These are phyloP conservation scores for Tapirus indicus DNA, from an alignment of 2,797 vertebrate genomes.

Conservation along the genomic window DNA sequence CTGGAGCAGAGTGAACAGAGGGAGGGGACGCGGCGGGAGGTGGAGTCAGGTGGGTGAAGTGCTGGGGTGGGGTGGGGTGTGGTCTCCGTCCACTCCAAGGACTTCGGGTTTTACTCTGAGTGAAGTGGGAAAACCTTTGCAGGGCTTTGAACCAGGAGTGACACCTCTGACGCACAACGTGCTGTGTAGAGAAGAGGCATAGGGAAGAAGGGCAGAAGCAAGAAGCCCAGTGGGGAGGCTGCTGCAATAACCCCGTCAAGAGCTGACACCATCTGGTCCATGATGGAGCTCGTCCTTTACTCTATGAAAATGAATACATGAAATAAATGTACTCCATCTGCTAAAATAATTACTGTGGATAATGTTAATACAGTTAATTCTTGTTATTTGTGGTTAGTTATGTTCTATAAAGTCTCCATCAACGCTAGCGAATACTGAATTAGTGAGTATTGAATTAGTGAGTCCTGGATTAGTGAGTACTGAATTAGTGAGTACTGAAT, in stretches of 20 bases:
- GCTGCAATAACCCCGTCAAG: background rate
- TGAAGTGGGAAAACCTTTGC: background rate
- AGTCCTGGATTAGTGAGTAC: too few species aligned
- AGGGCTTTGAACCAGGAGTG: background rate
- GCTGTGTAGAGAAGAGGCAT: background rate
- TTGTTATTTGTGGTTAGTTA: background rate
- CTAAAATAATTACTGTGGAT: background rate
- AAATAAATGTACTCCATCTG: background rate
- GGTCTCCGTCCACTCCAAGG: background rate
- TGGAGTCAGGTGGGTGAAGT: background rate
- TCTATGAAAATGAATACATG: background rate
- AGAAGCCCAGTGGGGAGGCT: background rate
- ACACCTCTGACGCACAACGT: background rate
- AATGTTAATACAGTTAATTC: background rate
- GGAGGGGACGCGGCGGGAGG: too few species aligned
- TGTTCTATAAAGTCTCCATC: background rate
- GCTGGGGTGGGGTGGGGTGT: accelerated
- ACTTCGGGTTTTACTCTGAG: background rate
- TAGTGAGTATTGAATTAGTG: background rate
- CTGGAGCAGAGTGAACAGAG: background rate
- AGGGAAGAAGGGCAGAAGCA: background rate
- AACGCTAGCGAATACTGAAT: background rate
- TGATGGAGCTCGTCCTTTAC: background rate
- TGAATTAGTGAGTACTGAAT: background rate
- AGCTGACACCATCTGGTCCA: background rate